Base-by-base conservation (phyloP, 2,888 invertebrate genomes). In the Clistopyga incitator region DNA sequence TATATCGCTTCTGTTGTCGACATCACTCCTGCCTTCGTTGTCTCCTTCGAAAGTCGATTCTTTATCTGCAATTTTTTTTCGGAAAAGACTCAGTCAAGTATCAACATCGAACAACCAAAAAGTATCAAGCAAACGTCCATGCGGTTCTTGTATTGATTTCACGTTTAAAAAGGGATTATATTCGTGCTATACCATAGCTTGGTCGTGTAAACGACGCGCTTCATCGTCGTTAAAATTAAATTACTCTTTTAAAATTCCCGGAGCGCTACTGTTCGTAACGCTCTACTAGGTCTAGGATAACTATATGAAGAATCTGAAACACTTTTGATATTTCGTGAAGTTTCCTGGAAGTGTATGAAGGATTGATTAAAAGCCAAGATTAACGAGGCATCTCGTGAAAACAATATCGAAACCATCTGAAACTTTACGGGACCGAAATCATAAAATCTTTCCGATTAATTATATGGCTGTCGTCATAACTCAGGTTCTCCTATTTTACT, bases 1-100 rank as follows among this genome's bases (percentile, higher is more conserved):
- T 97, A 97, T 78, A 97, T 95, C 0, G 95, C 94, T 91, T 98
- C 97, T 2, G 94, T 94, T 0, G 96, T 96, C 85, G 95, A 95
- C 85, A 94, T 88, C 4, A 96, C 88, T 81, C 95, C 95, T 1
- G 94, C 94, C 68, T 93, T 94, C 79, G 94, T 94, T 90, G 95
- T 95, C 4, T 95, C 94, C 89, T 95, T 95, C 86, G 94, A 94
- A 67, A 97, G 90, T 6, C 94, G 94, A 52, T 92, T 91, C 92
- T 96, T 96, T 78, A 96, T 95, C 96, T 96, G 88, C 13, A 88
- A 87, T 67, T 23, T 45, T 18, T 64, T 38, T 64, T 64, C 42
- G 6, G 3, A 18, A 42, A 18, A 38, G 38, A 10, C 42, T 42
- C 18, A 20, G 34, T 61, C 59, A 29, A 29, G 34, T 61, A 6